phyloP scores from a whole-genome alignment of 2,113 vertebrate species.

The Pollachius pollachius region DNA sequence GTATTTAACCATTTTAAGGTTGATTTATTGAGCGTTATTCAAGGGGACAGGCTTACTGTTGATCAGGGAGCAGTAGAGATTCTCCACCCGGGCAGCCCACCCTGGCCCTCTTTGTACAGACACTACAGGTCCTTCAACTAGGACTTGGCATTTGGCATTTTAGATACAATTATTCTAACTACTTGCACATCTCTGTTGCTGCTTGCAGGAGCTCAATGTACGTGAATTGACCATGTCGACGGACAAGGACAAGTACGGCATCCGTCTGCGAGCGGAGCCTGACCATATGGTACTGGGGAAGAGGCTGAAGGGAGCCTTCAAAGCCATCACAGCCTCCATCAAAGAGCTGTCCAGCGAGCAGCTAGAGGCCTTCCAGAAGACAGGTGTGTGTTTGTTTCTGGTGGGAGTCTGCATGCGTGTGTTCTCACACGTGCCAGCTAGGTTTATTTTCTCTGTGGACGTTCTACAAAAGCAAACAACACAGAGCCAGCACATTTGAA shows the following conservation, averaged over 20 bases:
- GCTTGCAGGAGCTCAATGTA: constrained; percentile 88
- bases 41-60: constrained; percentile 39
- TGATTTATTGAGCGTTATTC: constrained; percentile 2
- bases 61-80: constrained; percentile 23
- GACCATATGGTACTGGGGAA: constrained; percentile 98
- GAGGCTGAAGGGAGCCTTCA: constrained; percentile 92
- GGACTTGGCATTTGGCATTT: neutral
- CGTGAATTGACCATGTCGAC: constrained; percentile 87
- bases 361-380: constrained; percentile 89
- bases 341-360: constrained; percentile 86
- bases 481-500: too few relatives aligned
- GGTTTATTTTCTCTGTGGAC: too few relatives aligned
- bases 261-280: constrained; percentile 88
- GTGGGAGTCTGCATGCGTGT: neutral
- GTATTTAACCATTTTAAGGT: constrained; percentile 38
- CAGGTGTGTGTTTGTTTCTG: constrained; percentile 62
- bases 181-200: neutral
- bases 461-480: too few relatives aligned
- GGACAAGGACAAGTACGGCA: constrained; percentile 89
- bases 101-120: neutral
- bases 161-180: neutral
- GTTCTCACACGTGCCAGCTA: too few relatives aligned
- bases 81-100: constrained; percentile 7
- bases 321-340: constrained; percentile 81
- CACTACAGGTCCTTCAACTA: constrained; percentile 1